Evolutionary conservation across 2,113 vertebrate species (phyloP).

Genomic region (Rhabdornis inornatus): DNA sequence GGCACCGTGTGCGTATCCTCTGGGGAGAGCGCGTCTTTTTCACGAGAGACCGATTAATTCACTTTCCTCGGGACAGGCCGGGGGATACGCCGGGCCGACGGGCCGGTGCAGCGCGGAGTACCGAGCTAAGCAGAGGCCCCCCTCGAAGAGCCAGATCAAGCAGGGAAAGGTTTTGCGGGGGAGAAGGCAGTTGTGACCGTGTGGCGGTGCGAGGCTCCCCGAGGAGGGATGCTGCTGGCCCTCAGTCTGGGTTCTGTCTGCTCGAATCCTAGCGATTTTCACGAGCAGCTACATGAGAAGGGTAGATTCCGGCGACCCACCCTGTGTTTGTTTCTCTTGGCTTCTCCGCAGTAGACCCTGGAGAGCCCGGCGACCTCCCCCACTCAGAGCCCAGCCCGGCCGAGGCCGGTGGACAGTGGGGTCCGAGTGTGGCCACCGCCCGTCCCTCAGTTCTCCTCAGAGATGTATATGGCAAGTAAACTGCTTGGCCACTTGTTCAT

Average conservation of each 20-base stretch:
- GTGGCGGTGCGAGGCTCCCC: too few species aligned
- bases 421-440: background rate
- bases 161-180: background rate
- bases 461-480: background rate
- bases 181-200: background rate
- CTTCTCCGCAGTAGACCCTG: background rate
- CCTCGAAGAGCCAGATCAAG: background rate
- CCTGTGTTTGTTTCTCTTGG: background rate
- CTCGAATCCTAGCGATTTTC: background rate
- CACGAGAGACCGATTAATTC: accelerated
- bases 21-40: background rate
- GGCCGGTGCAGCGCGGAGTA: background rate
- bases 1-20: background rate
- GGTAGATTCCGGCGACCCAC: background rate
- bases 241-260: background rate
- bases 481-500: background rate
- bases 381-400: background rate
- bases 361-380: background rate
- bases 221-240: background rate
- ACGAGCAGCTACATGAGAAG: background rate
- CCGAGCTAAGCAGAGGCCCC: background rate
- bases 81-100: background rate
- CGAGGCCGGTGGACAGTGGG: too few species aligned
- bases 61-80: background rate
- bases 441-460: background rate